Evolutionary conservation across 2,113 vertebrate species (phyloP), one percentile per base, ranked within the genome.

Genomic region (Aythya baeri): DNA sequence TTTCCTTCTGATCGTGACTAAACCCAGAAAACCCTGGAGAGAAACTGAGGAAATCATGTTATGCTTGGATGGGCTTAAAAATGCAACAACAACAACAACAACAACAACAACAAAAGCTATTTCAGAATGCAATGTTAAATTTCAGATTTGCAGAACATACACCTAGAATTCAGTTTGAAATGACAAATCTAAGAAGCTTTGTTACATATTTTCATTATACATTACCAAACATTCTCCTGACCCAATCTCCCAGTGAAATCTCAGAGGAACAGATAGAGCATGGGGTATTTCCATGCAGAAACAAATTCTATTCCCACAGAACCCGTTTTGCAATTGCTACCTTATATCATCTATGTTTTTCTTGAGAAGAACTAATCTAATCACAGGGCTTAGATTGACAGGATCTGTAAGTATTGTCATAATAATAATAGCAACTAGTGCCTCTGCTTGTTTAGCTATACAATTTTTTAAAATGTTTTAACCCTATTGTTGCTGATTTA

Each of bases 141-240:
- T 90, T 55, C 10, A 77, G 83, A 90, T 66, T 59, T 81, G 27
- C 9, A n/a, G 68, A 74, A 86, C 67, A 70, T 41, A 71, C 17
- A 18, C 50, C 17, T 36, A 55, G 17, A 89, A 93, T 55, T 74
- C 65, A 20, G 8, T 61, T 50, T 18, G 2, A 87, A 92, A 84
- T 84, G 38, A 86, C 88, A 94, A 94, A 81, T 81, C 27, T 73
- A 74, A 92, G 52, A 4, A 61, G 17, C 17, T 92, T 65, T 92
- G 38, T 88, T 89, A 54, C 9, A n/a, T 9, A 13, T 65, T 89
- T 91, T 41, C 38, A 71, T 83, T 73, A 50, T 14, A n/a, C 57
- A 58, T 79, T 70, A 82, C 23, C 38, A 79, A 88, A 61, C 5
- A 3, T 66, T 73, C 44, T 34, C 5, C 26, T 71, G 44, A n/a